Evolutionary conservation across 2,888 invertebrate genomes (phyloP).

Genomic region (Anodontia alba): DNA sequence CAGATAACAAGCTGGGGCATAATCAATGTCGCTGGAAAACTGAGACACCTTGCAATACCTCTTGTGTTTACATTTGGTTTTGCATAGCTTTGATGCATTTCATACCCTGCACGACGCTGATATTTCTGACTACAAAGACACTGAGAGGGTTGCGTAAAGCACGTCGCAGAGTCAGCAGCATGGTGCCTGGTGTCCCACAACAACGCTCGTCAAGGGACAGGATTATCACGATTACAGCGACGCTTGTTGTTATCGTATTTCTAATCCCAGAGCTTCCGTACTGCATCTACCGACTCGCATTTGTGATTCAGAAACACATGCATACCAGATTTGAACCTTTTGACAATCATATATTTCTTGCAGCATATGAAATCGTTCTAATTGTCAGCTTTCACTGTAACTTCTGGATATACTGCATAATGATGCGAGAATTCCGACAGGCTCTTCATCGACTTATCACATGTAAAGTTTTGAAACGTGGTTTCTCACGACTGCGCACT

Average conservation of each 20-base stretch:
- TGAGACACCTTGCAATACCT: conserved; percentile 38
- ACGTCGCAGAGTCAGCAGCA: conserved; percentile 28
- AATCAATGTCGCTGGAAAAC: conserved; percentile 36
- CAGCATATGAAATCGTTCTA: conserved; percentile 40
- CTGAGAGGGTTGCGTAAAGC: conserved; percentile 37
- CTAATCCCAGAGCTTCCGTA: conserved; percentile 52
- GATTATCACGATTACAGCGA: conserved; percentile 47
- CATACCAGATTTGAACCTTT: not conserved
- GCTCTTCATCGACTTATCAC: conserved; percentile 20
- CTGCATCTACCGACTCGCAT: conserved; percentile 41
- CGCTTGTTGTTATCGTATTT: conserved; percentile 46
- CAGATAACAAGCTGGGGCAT: conserved; percentile 28
- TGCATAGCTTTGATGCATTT: conserved; percentile 40
- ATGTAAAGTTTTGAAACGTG: conserved; percentile 13
- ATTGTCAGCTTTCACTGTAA: conserved; percentile 46
- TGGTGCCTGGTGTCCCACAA: conserved; percentile 6
- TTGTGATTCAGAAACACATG: conserved; percentile 21
- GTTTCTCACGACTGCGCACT: conserved; percentile 14
- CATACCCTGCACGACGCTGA: conserved; percentile 37
- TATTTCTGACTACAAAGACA: conserved; percentile 36
- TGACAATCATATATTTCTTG: conserved; percentile 31
- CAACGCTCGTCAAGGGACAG: conserved; percentile 43
- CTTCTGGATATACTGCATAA: conserved; percentile 57
- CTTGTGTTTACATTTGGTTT: conserved; percentile 57
- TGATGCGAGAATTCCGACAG: conserved; percentile 55